Evolutionary conservation across 2,888 invertebrate species (phyloP).

Genomic region (Cheilosia pagana): DNA sequence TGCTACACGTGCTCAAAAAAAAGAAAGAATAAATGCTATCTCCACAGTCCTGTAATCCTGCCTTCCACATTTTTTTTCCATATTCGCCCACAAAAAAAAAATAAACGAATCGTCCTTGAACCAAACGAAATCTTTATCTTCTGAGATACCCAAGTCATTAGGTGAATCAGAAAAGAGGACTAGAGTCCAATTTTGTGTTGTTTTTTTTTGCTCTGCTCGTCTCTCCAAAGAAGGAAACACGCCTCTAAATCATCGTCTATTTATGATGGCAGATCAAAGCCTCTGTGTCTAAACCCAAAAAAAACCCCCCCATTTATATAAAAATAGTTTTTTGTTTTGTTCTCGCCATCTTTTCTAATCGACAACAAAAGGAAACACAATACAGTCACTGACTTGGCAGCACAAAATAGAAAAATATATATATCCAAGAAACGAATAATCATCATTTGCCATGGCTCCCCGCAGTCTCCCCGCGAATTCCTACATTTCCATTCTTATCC

Average conservation of each 20-base stretch:
- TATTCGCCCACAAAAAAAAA: neutral
- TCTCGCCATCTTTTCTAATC: neutral
- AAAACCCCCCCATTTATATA: conserved; percentile 19
- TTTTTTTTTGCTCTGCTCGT: neutral
- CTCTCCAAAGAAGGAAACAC: neutral
- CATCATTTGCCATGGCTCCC: conserved; percentile 33
- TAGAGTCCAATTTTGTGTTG: neutral
- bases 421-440: conserved; percentile 38
- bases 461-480: neutral
- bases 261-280: conserved; percentile 62
- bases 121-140: conserved; percentile 2
- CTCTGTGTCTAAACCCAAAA: conserved; percentile 18
- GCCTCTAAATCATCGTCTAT: conserved; percentile 63
- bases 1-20: neutral
- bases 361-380: conserved; percentile 51
- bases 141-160: conserved; percentile 33
- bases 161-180: conserved; percentile 27
- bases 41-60: conserved; percentile 17
- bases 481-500: conserved; percentile 25
- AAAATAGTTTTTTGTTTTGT: neutral
- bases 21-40: neutral
- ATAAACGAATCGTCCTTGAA: conserved; percentile 15
- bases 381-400: conserved; percentile 69
- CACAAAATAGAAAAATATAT: conserved; percentile 38
- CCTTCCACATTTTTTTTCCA: no score